Evolutionary conservation across 1,140 invertebrate species (phyloP), one percentile per base, ranked within the genome.

Genomic region (Grapholita molesta): DNA sequence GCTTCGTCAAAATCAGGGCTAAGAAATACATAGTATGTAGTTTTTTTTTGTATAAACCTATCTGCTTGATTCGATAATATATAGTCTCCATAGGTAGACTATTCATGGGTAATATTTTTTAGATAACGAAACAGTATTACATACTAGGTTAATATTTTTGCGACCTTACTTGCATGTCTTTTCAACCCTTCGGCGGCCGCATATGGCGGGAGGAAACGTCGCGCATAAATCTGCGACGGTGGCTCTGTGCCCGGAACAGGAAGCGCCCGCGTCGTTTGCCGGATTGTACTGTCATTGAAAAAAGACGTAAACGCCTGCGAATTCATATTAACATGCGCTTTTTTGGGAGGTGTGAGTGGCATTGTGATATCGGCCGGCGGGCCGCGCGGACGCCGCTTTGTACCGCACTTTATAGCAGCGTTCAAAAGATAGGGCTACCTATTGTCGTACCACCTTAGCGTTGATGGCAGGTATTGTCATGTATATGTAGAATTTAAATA

Each of bases 201-300:
- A 89, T 89, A 88, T 86, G 86, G 83, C 77, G 78, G 81, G 78
- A 89, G 89, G 87, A 91, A 91, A 87, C 82, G 86, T 77, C 82
- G 80, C 77, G 85, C 88, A 91, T 91, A 91, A 91, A 91, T 91
- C 86, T 87, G 76, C 85, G 84, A 88, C 84, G 70, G 84, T 87
- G 85, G 86, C 86, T 83, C 84, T 82, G 86, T 80, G 85, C 84
- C 85, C 86, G 89, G 89, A 91, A 91, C 67, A 80, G 89, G 89
- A 91, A 89, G 87, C 78, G 75, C 78, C 80, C 82, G 67, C 85
- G 87, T 90, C 88, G 88, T 86, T 89, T 88, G 85, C 80, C 83
- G 84, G 84, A 89, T 89, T 91, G 42, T 21, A n/a, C n/a, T n/a
- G 18, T 21, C 42, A 48, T 18, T n/a, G n/a, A 38, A 21, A 48